phyloP scores from a whole-genome alignment of 2,113 vertebrate species.

The Siphamia tubifer region DNA sequence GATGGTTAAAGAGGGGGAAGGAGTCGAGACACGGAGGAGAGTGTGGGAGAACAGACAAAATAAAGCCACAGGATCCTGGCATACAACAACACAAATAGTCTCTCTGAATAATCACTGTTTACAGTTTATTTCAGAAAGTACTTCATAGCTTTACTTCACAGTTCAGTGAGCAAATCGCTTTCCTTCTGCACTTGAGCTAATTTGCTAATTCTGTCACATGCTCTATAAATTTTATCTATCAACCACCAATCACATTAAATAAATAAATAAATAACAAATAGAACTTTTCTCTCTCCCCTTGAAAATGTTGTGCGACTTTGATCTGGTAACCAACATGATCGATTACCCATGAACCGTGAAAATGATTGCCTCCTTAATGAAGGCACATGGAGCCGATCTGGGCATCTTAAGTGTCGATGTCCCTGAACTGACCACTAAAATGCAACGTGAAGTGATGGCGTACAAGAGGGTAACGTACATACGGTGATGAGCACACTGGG shows the following conservation, averaged over 20 bases:
- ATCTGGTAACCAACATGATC: slow-evolving; percentile 50
- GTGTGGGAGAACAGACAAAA: background rate
- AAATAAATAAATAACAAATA: background rate
- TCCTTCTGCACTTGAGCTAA: slow-evolving; percentile 7
- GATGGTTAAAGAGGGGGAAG: background rate
- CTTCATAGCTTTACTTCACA: slow-evolving; percentile 33
- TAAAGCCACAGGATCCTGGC: slow-evolving; percentile 11
- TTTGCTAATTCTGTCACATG: slow-evolving; percentile 31
- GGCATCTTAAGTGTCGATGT: slow-evolving; percentile 47
- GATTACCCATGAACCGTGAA: slow-evolving; percentile 61
- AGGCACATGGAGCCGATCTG: slow-evolving; percentile 44
- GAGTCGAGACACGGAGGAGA: background rate
- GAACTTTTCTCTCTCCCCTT: slow-evolving; percentile 39
- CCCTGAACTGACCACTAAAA: slow-evolving; percentile 57
- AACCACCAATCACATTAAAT: background rate
- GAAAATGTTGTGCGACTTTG: slow-evolving; percentile 57
- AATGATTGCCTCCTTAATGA: slow-evolving; percentile 65
- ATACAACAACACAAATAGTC: slow-evolving; percentile 14
- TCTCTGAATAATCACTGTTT: slow-evolving; percentile 23
- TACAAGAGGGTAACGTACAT: slow-evolving; percentile 8
- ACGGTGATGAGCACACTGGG: slow-evolving; percentile 13
- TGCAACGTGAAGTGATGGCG: slow-evolving; percentile 17
- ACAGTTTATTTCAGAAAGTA: slow-evolving; percentile 29
- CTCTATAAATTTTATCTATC: slow-evolving; percentile 33
- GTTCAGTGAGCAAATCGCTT: slow-evolving; percentile 23